These are phyloP conservation scores for Lasioglossum vierecki DNA, from an alignment of 2,888 invertebrate genomes.

Conservation along the genomic window DNA sequence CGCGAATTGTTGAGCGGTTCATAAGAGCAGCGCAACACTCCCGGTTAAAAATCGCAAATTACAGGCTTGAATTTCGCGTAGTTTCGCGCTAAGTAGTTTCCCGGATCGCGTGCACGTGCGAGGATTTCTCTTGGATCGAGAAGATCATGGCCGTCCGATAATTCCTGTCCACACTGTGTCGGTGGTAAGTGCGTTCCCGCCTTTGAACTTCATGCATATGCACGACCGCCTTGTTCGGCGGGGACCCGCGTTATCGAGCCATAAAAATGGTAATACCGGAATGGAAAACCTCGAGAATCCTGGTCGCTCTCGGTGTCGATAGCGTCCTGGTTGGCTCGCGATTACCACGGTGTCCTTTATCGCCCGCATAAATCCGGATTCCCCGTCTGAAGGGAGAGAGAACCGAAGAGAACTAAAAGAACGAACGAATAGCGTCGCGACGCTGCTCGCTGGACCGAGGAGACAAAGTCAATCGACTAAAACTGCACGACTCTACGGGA, in stretches of 20 bases:
- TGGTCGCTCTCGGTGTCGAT: not conserved
- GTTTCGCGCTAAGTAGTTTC: conserved; percentile 10
- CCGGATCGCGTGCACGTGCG: conserved; percentile 24
- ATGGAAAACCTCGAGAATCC: conserved; percentile 20
- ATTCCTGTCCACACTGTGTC: conserved; percentile 26
- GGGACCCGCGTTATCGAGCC: conserved; percentile 23
- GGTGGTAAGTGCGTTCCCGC: conserved; percentile 22
- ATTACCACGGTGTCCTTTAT: conserved; percentile 23
- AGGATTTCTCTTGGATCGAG: conserved; percentile 6
- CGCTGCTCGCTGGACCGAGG: not conserved
- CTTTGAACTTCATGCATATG: conserved; percentile 36
- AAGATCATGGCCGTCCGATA: conserved; percentile 30
- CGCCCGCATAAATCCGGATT: conserved; percentile 13
- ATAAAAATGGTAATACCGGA: conserved; percentile 48
- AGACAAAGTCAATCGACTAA: conserved; percentile 17
- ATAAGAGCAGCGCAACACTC: not conserved
- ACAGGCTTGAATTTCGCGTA: not conserved
- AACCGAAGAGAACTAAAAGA: conserved; percentile 1
- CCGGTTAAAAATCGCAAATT: not conserved
- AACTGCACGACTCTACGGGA: not conserved
- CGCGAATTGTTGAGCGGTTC: not conserved
- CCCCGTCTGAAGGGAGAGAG: not conserved
- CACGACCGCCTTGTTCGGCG: conserved; percentile 27
- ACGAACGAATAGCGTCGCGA: not conserved
- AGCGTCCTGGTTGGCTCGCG: not conserved